Evolutionary conservation across 1,140 invertebrate species (phyloP), one percentile per base, ranked within the genome.

Genomic region (Watersipora subatra): DNA sequence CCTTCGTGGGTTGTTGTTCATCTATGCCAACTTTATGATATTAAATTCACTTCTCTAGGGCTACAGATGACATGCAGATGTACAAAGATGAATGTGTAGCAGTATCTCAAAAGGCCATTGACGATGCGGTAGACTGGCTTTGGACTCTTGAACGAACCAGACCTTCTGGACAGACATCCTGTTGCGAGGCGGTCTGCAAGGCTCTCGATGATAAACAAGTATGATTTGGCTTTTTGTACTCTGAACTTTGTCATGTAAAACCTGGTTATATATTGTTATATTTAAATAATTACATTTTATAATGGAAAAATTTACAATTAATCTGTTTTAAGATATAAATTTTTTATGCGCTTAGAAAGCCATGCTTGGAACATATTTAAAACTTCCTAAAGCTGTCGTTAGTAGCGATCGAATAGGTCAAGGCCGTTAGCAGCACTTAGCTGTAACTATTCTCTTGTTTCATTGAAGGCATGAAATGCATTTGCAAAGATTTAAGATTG

Each of bases 81-180:
- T 79, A 74, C 66, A 70, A 71, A 34, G 58, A 70, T 17, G 69
- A 76, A 46, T 75, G 74, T 71, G 71, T 77, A 15, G 73, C 74
- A 22, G 74, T 80, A 1, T 75, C 78, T 20, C 69, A 73, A 65
- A 74, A 79, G 64, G 75, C 73, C 27, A 70, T 80, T 57, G 73
- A 77, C 57, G 72, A 72, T 1, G 77, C 76, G 27, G 71, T 78
- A 34, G 70, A 78, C 34, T 80, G 79, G 79, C 56, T 80, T 25
- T 77, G 76, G 77, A 66, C 64, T 17, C 69, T 77, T 12, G 72
- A 78, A 63, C 66, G 71, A 63, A 65, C 72, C 19, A 71, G 70
- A 15, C 34, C 72, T 15, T 71, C 74, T 2, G 73, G 73, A 22
- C 72, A 68, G 29, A 76, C 75, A 22, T 72, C 76, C 24, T 71